Evolutionary conservation across 2,113 vertebrate species (phyloP).

Genomic region (Gobiocypris rarus): DNA sequence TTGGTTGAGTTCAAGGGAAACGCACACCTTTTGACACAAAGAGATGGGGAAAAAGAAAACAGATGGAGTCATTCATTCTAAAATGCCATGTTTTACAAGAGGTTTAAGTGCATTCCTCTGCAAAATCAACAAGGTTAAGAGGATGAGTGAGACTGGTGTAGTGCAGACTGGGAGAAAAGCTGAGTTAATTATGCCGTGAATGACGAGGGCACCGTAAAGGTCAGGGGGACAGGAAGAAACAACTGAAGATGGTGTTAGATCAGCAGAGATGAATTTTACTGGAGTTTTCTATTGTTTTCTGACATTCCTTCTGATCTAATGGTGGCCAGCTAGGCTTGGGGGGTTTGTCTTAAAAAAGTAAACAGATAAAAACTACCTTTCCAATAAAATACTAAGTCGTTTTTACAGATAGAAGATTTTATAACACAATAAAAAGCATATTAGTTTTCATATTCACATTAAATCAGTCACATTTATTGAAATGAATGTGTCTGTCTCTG

Average conservation of each 20-base stretch:
- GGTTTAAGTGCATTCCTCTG: conserved; percentile 52
- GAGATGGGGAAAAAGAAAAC: conserved; percentile 24
- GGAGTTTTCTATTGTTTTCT: conserved; percentile 18
- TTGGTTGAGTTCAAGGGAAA: neutral
- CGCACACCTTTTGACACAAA: conserved; percentile 15
- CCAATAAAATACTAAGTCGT: neutral
- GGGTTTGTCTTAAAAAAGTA: neutral
- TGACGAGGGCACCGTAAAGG: conserved; percentile 32
- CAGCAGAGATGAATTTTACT: conserved; percentile 1
- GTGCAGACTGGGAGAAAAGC: conserved; percentile 7
- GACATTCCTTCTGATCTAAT: conserved; percentile 8
- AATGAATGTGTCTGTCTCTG: neutral
- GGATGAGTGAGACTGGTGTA: conserved; percentile 16
- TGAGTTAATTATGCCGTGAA: conserved; percentile 40
- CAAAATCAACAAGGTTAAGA: conserved; percentile 42
- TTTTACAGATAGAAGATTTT: neutral
- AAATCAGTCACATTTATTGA: no score
- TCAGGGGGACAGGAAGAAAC: conserved; percentile 21
- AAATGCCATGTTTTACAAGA: conserved; percentile 53
- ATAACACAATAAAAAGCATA: no score
- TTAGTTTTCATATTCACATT: no score
- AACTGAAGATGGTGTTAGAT: conserved; percentile 1
- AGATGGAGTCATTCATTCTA: conserved; percentile 39
- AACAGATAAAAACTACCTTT: neutral
- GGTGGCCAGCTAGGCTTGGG: neutral